A percentile compares a stretch with the other conserved stretches of the same genome.
phyloP scores from a whole-genome alignment of 2,797 vertebrate species.

The Channa striata region DNA sequence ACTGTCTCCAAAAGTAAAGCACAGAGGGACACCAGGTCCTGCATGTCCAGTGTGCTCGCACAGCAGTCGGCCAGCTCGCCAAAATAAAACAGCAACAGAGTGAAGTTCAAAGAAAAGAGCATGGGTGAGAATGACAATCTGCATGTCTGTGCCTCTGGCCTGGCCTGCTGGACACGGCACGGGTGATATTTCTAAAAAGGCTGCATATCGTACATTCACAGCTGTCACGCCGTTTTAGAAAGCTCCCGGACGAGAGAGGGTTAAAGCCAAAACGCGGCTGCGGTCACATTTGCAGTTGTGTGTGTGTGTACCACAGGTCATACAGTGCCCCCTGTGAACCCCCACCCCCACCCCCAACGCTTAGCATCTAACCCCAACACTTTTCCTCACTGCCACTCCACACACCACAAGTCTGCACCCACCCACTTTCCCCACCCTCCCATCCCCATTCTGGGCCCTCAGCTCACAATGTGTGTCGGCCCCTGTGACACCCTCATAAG shows the following conservation, averaged over 20 bases:
- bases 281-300: constrained; percentile 61
- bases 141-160: constrained; percentile 57
- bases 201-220: constrained; percentile 87
- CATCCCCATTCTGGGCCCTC: constrained; percentile 26
- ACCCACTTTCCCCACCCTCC: constrained; percentile 2
- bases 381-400: constrained; percentile 50
- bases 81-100: constrained; percentile 19
- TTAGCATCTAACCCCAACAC: background rate
- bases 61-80: constrained; percentile 52
- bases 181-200: constrained; percentile 76
- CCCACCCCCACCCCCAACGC: constrained; percentile 1
- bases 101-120: constrained; percentile 17
- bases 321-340: constrained; percentile 62
- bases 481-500: constrained; percentile 59
- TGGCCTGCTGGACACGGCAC: constrained; percentile 70
- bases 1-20: constrained; percentile 77
- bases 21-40: constrained; percentile 72
- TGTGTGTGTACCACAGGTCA: constrained; percentile 74
- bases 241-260: constrained; percentile 80
- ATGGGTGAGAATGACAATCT: constrained; percentile 61
- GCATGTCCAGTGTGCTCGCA: constrained; percentile 65
- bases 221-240: constrained; percentile 81
- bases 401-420: constrained; percentile 39
- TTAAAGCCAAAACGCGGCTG: constrained; percentile 79
- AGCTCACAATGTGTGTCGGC: constrained; percentile 45